Conservation (phyloP, 2,797 vertebrate species). For the Apogon hyalosoma region DNA sequence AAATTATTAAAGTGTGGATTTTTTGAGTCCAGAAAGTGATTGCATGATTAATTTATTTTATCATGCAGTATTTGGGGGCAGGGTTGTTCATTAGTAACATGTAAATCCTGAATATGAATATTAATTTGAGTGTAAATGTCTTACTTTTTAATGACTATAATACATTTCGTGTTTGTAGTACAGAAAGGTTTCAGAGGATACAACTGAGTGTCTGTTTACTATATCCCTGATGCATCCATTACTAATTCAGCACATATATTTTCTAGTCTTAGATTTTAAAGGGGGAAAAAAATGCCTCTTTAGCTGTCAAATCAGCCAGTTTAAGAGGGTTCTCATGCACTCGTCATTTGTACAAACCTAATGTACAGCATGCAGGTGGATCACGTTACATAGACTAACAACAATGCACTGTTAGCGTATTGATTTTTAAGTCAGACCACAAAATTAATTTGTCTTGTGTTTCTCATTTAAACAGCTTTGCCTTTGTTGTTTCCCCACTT, state of each 20-base stretch:
- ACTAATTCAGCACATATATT: constrained; percentile 6
- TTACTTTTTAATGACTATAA: constrained; percentile 13
- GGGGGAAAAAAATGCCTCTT: neutral
- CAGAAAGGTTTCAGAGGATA: constrained; percentile 12
- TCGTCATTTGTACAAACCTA: neutral
- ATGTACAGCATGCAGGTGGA: neutral
- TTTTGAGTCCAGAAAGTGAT: constrained; percentile 66
- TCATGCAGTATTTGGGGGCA: constrained; percentile 31
- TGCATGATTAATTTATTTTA: constrained; percentile 72
- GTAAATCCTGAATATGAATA: constrained; percentile 37
- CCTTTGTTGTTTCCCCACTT: neutral
- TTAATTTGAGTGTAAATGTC: constrained; percentile 15
- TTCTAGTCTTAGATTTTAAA: neutral
- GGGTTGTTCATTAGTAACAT: constrained; percentile 40
- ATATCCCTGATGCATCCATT: constrained; percentile 13
- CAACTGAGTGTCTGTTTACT: constrained; percentile 20
- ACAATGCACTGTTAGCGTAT: neutral
- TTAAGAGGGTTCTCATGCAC: neutral
- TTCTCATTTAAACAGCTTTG: neutral
- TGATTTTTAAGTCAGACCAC: constrained; percentile 1
- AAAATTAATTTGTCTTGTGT: constrained; percentile 1
- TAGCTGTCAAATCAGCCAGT: neutral
- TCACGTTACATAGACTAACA: neutral
- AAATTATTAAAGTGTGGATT: constrained; percentile 73
- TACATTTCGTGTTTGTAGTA: neutral